Base-by-base conservation (phyloP, 2,797 vertebrate genomes). In the Euthynnus affinis region DNA sequence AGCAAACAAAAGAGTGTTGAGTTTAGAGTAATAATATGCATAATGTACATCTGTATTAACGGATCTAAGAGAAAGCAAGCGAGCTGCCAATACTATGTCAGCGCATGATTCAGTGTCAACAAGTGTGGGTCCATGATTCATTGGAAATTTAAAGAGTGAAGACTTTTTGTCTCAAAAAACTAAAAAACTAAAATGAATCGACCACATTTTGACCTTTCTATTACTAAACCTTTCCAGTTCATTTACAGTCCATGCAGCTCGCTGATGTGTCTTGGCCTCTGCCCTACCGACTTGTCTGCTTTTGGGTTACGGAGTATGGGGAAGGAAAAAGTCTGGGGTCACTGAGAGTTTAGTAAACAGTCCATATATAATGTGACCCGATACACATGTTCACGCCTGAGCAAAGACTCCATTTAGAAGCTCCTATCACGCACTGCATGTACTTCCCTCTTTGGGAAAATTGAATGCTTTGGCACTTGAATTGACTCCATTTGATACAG, bases 291-390 rank as follows among this genome's bases (percentile, higher is more conserved):
- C 71, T 63, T 37, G 71, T 83, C 79, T 82, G 88, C 78, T 58
- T 69, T 46, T 66, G 70, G 69, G 37, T 76, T 74, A 8, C 67
- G 53, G 63, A 42, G 62, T 71, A 64, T 63, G 58, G 27, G 74
- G 85, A 90, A 90, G 82, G 83, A 87, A 87, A 86, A 84, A 67
- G 74, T 69, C 78, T 15, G 23, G 84, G 92, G 91, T 93, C 88
- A 92, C 59, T 18, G 46, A 81, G 83, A 93, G 92, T 93, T 92
- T 89, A 92, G 81, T 89, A 83, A 89, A 90, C 76, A 83, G 85
- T 88, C 80, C 15, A 49, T 76, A 80, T 63, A 76, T 85, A 86
- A 86, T 81, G 78, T 84, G 90, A 90, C 83, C 85, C 62, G 79
- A 85, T 82, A 61, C 78, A 71, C 77, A 69, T 81, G 79, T 82